Base-by-base conservation (phyloP, 1,140 invertebrate genomes). In the Prorops nasuta region DNA sequence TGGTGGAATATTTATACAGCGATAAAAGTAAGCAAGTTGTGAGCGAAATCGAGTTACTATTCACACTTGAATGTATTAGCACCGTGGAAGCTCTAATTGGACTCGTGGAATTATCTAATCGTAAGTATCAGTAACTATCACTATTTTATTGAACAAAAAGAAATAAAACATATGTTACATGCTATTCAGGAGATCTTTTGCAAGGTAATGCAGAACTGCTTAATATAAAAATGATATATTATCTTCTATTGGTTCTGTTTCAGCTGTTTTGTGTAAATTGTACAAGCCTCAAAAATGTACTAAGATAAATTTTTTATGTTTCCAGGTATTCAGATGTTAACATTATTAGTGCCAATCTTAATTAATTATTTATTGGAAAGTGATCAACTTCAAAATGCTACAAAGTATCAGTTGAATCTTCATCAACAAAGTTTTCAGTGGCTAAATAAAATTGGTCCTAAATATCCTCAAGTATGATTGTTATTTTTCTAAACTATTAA, bases 371-470 rank as follows among this genome's bases (percentile, higher is more conserved):
- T 98, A 44, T 76, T 89, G 46, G 88, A 91, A 56, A 81, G 81
- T 9, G 80, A 82, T 42, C 82, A 83, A 55, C 65, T 88, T 20
- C 73, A 81, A 39, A 77, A 80, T 20, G 79, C 84, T 28, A 83
- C 84, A 40, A 81, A 87, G 60, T 83, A 84, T 63, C 81, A 81
- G 37, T 76, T 82, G 16, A 78, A 81, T 42, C 79, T 97, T 14
- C 93, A 96, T 75, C 91, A 96, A 50, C 85, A 90, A 62, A 89
- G 90, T 53, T 81, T 96, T 51, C 85, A 92, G 58, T 90, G 88
- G 83, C 80, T 98, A 10, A 93, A 91, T 74, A 89, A 89, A 69
- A 89, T 96, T 66, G 94, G 93, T 21, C 91, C 92, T 2, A 90
- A 90, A 69, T 91, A 94, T 79, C 91, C 91, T 51, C 86, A 91